Evolutionary conservation across 1,140 invertebrate species (phyloP).

Genomic region (Procambarus virginalis): DNA sequence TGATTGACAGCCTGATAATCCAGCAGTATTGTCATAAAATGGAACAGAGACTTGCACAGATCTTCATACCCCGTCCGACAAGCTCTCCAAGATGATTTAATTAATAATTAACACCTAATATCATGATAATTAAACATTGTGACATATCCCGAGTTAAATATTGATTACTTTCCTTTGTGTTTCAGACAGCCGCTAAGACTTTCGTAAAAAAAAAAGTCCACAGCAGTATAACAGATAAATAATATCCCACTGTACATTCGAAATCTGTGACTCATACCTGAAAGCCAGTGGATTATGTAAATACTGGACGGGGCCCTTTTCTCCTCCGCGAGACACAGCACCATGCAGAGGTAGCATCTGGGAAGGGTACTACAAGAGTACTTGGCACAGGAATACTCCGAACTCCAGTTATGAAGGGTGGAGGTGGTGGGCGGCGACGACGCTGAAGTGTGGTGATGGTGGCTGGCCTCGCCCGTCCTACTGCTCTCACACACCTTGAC

Average conservation of each 20-base stretch:
- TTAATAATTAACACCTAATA: too few species aligned
- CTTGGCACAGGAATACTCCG: background rate
- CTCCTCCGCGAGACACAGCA: background rate
- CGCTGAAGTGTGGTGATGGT: background rate
- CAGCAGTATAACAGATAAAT: too few species aligned
- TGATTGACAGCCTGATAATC: too few species aligned
- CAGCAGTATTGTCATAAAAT: too few species aligned
- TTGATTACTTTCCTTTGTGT: background rate
- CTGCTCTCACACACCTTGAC: slow-evolving; percentile 24
- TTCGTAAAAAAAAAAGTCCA: background rate
- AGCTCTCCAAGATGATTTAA: too few species aligned
- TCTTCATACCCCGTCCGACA: too few species aligned
- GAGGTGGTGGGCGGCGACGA: background rate
- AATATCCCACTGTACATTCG: background rate
- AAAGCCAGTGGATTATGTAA: background rate
- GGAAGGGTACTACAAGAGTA: background rate
- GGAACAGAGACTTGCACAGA: too few species aligned
- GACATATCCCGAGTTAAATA: too few species aligned
- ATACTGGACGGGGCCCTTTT: background rate
- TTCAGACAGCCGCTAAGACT: background rate
- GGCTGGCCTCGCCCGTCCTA: background rate
- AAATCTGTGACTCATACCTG: background rate
- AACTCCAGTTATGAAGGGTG: background rate
- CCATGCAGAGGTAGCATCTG: slow-evolving; percentile 3
- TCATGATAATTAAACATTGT: too few species aligned